Base-by-base conservation (phyloP, 2,797 vertebrate genomes). In the Cryptoprocta ferox region DNA sequence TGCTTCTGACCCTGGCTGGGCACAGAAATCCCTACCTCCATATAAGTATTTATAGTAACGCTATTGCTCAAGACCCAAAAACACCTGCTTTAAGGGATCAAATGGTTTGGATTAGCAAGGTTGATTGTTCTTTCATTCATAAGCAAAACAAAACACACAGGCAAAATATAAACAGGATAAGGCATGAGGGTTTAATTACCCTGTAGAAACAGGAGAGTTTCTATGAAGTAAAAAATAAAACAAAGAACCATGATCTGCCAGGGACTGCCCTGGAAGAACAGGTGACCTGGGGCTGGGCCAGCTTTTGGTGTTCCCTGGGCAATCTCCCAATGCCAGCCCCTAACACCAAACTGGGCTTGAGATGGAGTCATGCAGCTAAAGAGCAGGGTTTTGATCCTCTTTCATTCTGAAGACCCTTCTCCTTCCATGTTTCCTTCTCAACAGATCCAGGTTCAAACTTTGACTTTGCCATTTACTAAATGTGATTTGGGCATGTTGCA, bases 151-250 rank as follows among this genome's bases (percentile, higher is more conserved):
- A 95, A 86, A 89, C 75, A 94, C 71, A 89, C 76, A 94, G 28
- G 82, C 59, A 91, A 42, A 81, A 56, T 97, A 86, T 78, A 84
- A 85, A 98, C 94, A 92, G 86, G 16, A 1, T 93, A 94, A 97
- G 96, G 94, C 97, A 95, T 48, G 90, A 97, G 97, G 96, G 93
- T 63, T 96, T 97, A 95, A 97, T 97, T 81, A 89, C 42, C 28
- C 73, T 61, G 35, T 42, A 89, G 68, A 94, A 96, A 96, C 50
- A 66, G 26, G n/a, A 78, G 37, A 56, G 65, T 86, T 94, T 93
- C 75, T 93, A 18, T 91, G 80, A 83, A 95, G 59, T 92, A 2
- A 89, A 92, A 92, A 21, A 73, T 50, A 81, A 79, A 95, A 50
- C 28, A 37, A 79, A 94, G 45, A 56, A 71, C 73, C 42, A 14